phyloP scores from a whole-genome alignment of 1,140 invertebrate species.

The Drosophila bipectinata region DNA sequence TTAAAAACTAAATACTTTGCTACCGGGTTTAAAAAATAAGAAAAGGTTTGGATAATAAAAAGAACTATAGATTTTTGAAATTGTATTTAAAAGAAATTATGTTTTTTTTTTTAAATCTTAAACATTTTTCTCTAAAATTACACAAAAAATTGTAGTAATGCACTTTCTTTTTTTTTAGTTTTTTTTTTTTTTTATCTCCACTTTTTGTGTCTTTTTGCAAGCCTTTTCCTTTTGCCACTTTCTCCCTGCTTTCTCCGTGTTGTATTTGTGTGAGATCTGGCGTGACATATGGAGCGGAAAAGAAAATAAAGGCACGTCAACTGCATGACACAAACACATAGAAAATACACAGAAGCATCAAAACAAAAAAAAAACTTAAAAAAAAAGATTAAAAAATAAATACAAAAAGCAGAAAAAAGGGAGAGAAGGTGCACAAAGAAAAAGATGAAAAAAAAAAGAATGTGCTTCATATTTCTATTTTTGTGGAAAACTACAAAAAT shows the following conservation, averaged over 20 bases:
- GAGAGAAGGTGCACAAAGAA: conserved; percentile 20
- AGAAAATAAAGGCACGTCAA: conserved; percentile 82
- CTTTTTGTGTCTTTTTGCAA: neutral
- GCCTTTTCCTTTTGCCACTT: neutral
- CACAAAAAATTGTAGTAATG: neutral
- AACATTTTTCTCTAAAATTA: too few relatives aligned
- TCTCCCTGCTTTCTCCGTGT: neutral
- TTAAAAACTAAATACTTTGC: neutral
- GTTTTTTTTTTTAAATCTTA: too few relatives aligned
- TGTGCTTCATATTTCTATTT: too few relatives aligned
- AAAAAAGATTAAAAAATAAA: conserved; percentile 13
- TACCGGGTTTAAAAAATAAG: neutral
- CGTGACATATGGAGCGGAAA: conserved; percentile 80
- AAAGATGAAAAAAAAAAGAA: too few relatives aligned
- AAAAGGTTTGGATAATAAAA: too few relatives aligned
- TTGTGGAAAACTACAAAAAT: too few relatives aligned
- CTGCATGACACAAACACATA: conserved; percentile 78
- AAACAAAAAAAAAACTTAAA: conserved; percentile 56
- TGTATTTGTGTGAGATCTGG: conserved; percentile 37
- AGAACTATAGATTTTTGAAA: too few relatives aligned
- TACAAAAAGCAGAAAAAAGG: neutral
- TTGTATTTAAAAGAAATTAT: too few relatives aligned
- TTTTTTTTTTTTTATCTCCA: conserved; percentile 6
- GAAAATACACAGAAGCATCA: conserved; percentile 72
- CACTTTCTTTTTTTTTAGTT: neutral